Evolutionary conservation across 1,140 invertebrate species (phyloP).

Genomic region (Maniola jurtina): DNA sequence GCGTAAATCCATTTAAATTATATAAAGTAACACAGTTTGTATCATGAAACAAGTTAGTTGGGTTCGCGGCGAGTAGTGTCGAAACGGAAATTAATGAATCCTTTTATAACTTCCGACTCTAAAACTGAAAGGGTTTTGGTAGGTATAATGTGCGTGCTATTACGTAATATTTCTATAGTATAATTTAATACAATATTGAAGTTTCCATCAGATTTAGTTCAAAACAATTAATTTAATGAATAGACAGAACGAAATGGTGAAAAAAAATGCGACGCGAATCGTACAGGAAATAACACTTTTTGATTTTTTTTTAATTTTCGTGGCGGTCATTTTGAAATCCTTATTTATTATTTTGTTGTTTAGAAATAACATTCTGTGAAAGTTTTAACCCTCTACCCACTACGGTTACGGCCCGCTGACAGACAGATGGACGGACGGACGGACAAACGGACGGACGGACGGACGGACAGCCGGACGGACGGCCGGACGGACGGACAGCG

Average conservation of each 20-base stretch:
- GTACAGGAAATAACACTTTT: no score
- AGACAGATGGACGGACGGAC: no score
- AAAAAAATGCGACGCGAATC: no score
- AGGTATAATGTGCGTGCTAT: constrained; percentile 10
- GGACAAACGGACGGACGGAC: no score
- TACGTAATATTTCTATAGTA: neutral
- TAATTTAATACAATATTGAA: neutral
- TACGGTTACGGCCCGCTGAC: no score
- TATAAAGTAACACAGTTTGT: constrained; percentile 12
- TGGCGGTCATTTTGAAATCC: no score
- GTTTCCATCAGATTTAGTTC: neutral
- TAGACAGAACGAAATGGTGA: neutral
- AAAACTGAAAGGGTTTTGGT: constrained; percentile 20
- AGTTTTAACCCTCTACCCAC: no score
- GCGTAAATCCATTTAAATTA: constrained; percentile 9
- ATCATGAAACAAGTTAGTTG: constrained; percentile 17
- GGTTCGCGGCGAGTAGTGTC: constrained; percentile 14
- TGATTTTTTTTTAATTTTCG: no score
- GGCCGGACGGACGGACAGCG: no score
- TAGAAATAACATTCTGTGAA: no score
- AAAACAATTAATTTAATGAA: neutral
- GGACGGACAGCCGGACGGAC: no score
- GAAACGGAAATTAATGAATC: constrained; percentile 26
- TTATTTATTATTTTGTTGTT: no score
- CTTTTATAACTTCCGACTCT: constrained; percentile 21